Conservation (phyloP, 2,888 invertebrate species). For the Patella ulyssiponensis region DNA sequence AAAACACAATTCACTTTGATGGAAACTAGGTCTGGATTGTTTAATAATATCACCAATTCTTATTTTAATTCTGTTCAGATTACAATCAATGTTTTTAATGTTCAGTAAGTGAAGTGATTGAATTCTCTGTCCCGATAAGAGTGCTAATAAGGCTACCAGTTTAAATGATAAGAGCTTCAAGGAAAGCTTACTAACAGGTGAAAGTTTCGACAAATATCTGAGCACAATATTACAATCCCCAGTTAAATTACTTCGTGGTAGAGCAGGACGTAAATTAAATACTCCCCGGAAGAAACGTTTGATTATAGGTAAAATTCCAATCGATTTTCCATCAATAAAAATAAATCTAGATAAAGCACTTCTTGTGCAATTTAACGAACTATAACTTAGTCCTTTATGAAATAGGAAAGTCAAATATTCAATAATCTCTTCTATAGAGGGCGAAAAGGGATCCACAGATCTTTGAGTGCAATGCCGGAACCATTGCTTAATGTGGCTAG, state of each 20-base stretch:
- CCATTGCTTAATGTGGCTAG: conserved; percentile 23
- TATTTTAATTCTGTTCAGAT: neutral
- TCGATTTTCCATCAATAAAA: conserved; percentile 11
- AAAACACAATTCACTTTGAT: neutral
- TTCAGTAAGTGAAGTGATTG: neutral
- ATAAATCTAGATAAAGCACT: conserved; percentile 24
- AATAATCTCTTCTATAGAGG: conserved; percentile 25
- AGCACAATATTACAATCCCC: neutral
- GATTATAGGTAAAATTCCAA: neutral
- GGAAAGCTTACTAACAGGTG: neutral
- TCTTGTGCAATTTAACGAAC: conserved; percentile 28
- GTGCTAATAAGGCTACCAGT: neutral
- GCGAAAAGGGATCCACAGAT: conserved; percentile 20
- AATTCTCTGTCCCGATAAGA: neutral
- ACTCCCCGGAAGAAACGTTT: neutral
- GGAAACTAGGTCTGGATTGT: neutral
- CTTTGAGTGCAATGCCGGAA: conserved; percentile 27
- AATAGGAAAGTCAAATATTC: conserved; percentile 31
- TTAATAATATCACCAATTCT: neutral
- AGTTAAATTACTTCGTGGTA: neutral
- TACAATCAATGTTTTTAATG: conserved; percentile 3
- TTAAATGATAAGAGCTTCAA: neutral
- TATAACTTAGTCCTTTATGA: conserved; percentile 30
- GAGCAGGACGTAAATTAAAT: neutral
- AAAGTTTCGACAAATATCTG: neutral